Evolutionary conservation across 2,888 invertebrate species (phyloP).

Genomic region (Drosophila kambysellisi): DNA sequence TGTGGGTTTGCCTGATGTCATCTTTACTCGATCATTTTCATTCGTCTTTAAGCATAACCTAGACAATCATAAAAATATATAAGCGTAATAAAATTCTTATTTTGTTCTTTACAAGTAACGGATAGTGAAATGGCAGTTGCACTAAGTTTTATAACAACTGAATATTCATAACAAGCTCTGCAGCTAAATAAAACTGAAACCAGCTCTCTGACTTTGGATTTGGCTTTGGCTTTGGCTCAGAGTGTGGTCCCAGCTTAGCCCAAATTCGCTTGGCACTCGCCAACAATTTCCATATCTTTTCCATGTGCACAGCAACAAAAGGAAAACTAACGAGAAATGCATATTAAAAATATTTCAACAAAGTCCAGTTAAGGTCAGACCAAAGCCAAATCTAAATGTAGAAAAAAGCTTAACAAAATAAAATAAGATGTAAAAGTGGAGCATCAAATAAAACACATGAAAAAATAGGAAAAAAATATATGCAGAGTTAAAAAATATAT

Average conservation of each 20-base stretch:
- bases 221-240: conserved; percentile 5
- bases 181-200: conserved; percentile 19
- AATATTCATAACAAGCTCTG: conserved; percentile 50
- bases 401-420: conserved; percentile 26
- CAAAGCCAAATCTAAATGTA: conserved; percentile 41
- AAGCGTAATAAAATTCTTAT: background rate
- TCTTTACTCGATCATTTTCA: background rate
- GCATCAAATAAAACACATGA: conserved; percentile 22
- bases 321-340: conserved; percentile 5
- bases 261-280: conserved; percentile 34
- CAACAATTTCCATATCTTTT: conserved; percentile 65
- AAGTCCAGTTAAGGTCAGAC: conserved; percentile 38
- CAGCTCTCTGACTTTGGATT: conserved; percentile 3
- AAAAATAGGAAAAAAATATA: background rate
- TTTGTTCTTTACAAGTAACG: background rate
- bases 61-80: conserved; percentile 13
- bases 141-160: conserved; percentile 49
- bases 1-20: conserved; percentile 51
- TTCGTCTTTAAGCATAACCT: conserved; percentile 26
- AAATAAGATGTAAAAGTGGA: conserved; percentile 27
- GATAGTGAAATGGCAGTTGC: conserved; percentile 3
- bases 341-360: conserved; percentile 41
- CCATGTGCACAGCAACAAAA: conserved; percentile 30
- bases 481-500: background rate
- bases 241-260: conserved; percentile 32